These are phyloP conservation scores for Galerucella calmariensis DNA, from an alignment of 2,888 invertebrate genomes.

Conservation along the genomic window DNA sequence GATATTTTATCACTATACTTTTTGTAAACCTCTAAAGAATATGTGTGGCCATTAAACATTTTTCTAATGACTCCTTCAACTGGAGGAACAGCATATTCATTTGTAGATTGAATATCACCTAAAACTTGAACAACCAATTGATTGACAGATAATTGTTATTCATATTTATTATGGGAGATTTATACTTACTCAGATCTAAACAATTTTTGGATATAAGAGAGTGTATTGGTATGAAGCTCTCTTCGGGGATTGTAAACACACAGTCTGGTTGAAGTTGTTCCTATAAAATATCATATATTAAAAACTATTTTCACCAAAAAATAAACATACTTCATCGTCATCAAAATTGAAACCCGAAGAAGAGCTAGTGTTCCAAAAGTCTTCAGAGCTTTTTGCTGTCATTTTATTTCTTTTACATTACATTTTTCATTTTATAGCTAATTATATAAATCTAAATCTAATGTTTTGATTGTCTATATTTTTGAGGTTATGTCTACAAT, in stretches of 20 bases:
- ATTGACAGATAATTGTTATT: conserved; percentile 22
- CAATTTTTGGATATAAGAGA: conserved; percentile 57
- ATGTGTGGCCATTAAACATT: conserved; percentile 67
- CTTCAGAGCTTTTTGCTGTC: conserved; percentile 67
- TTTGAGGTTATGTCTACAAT: conserved; percentile 24
- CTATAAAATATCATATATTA: conserved; percentile 19
- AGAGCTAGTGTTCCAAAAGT: conserved; percentile 83
- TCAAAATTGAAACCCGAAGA: conserved; percentile 83
- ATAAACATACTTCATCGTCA: conserved; percentile 70
- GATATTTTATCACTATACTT: conserved; percentile 75
- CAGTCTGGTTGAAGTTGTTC: conserved; percentile 28
- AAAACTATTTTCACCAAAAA: conserved; percentile 3
- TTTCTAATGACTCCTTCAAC: conserved; percentile 67
- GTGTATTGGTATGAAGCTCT: conserved; percentile 56
- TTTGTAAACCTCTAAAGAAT: conserved; percentile 64
- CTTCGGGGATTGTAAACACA: conserved; percentile 45
- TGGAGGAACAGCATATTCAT: conserved; percentile 51
- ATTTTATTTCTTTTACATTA: conserved; percentile 31
- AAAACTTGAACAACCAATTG: conserved; percentile 61
- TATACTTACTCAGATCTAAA: conserved; percentile 52
- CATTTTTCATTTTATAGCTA: background rate
- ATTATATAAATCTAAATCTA: background rate
- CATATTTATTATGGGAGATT: conserved; percentile 8
- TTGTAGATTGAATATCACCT: conserved; percentile 59
- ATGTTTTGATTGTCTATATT: conserved; percentile 6